Percentiles rank a stretch among this genome's conserved stretches.
phyloP scores from a whole-genome alignment of 1,140 invertebrate genomes.

The Pristionchus pacificus region DNA sequence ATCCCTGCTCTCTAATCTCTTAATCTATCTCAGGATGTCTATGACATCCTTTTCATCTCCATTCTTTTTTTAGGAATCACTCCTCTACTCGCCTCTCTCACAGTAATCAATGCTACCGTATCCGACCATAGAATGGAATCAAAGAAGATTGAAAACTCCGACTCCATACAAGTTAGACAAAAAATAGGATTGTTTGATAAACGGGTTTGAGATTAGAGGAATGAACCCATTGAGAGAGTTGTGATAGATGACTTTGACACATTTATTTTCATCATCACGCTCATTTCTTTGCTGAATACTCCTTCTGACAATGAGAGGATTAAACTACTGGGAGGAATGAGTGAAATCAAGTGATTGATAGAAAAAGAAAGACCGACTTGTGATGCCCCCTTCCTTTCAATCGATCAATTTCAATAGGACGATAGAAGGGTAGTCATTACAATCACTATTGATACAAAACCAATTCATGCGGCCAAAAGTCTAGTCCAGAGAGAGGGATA shows the following conservation, averaged over 20 bases:
- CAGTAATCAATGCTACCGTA: conserved; percentile 80
- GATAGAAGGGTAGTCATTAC: conserved; percentile 55
- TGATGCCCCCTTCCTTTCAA: no score
- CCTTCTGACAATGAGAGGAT: conserved; percentile 83
- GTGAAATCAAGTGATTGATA: no score
- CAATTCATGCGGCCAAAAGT: conserved; percentile 67
- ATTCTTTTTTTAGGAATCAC: conserved; percentile 73
- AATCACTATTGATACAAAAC: conserved; percentile 57
- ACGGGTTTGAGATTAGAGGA: not conserved
- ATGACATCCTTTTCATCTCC: not conserved
- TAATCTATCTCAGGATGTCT: not conserved
- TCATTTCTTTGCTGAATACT: conserved; percentile 73
- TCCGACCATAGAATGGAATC: conserved; percentile 81
- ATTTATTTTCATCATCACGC: no score
- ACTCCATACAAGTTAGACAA: conserved; percentile 16
- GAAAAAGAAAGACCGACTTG: no score
- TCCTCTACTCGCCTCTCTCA: conserved; percentile 78
- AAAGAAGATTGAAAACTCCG: conserved; percentile 61
- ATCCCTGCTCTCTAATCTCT: conserved; percentile 5
- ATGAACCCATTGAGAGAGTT: not conserved
- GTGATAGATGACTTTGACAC: no score
- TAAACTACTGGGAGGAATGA: conserved; percentile 77
- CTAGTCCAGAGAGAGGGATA: conserved; percentile 66
- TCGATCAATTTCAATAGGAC: no score
- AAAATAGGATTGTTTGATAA: conserved; percentile 9